These are phyloP conservation scores for Drosophila nr. medialis DNA, from an alignment of 2,888 invertebrate species.

Conservation along the genomic window DNA sequence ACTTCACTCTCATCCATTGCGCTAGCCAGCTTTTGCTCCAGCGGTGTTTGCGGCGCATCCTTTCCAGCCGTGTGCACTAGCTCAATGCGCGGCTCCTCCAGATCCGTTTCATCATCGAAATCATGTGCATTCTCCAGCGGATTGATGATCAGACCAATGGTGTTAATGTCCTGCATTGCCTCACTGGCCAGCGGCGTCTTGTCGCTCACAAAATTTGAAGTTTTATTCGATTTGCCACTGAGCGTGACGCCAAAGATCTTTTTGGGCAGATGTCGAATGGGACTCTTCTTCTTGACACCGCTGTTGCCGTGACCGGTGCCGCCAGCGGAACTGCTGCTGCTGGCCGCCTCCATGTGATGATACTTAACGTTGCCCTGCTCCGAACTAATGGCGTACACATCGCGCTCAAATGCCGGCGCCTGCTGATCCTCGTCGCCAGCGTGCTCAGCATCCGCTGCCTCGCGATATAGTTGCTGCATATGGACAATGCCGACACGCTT, in stretches of 20 bases:
- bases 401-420: constrained; percentile 83
- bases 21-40: constrained; percentile 68
- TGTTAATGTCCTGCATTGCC: constrained; percentile 67
- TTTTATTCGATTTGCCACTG: constrained; percentile 83
- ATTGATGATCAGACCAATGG: constrained; percentile 88
- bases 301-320: neutral
- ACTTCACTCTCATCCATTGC: constrained; percentile 71
- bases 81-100: constrained; percentile 73
- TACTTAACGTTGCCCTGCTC: constrained; percentile 91
- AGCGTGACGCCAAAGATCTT: constrained; percentile 84
- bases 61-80: constrained; percentile 46
- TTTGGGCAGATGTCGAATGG: constrained; percentile 83
- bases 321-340: constrained; percentile 44
- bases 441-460: constrained; percentile 83
- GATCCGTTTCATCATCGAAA: constrained; percentile 81
- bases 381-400: constrained; percentile 93
- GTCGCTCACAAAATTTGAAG: constrained; percentile 84
- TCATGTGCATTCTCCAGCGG: constrained; percentile 86
- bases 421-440: constrained; percentile 73
- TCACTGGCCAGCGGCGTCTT: constrained; percentile 70
- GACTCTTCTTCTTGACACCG: constrained; percentile 83
- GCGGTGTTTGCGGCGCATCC: constrained; percentile 57
- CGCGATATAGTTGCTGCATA: constrained; percentile 87
- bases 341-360: constrained; percentile 81
- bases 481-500: constrained; percentile 93